A percentile compares a stretch with the other conserved stretches of the same genome.
Evolutionary conservation across 2,888 invertebrate species (phyloP).

Genomic region (Dinocampus coccinellae): DNA sequence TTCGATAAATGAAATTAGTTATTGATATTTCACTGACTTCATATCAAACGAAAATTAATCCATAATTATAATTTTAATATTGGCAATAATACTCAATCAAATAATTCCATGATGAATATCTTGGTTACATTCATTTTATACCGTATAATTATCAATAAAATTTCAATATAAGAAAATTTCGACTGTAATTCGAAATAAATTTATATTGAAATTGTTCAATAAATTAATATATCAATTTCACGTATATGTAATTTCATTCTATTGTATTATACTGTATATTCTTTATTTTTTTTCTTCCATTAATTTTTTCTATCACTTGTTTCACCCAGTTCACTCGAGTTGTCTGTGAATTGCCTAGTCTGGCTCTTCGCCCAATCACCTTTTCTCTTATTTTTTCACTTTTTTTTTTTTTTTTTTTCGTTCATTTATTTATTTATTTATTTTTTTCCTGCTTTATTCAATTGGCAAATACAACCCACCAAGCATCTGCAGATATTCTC

Average conservation of each 20-base stretch:
- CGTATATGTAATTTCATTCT: background rate
- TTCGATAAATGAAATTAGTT: too few relatives aligned
- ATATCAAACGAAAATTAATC: background rate
- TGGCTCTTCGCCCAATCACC: conserved; percentile 11
- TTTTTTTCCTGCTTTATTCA: too few relatives aligned
- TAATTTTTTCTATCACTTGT: background rate
- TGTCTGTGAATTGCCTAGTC: background rate
- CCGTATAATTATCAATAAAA: too few relatives aligned
- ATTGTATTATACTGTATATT: background rate
- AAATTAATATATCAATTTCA: background rate
- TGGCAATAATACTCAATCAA: too few relatives aligned
- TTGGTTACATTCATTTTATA: too few relatives aligned
- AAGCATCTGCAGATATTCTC: background rate
- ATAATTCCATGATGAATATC: too few relatives aligned
- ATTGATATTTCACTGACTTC: background rate
- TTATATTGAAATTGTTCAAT: background rate
- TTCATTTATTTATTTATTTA: too few relatives aligned
- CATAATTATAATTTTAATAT: background rate
- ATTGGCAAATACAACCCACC: background rate
- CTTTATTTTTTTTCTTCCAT: background rate
- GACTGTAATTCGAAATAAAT: background rate
- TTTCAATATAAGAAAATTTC: too few relatives aligned
- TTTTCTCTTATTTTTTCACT: too few relatives aligned
- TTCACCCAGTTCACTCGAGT: background rate
- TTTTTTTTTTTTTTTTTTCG: too few relatives aligned